These are phyloP conservation scores for Reticulitermes speratus DNA, from an alignment of 1,140 invertebrate genomes.

Conservation along the genomic window DNA sequence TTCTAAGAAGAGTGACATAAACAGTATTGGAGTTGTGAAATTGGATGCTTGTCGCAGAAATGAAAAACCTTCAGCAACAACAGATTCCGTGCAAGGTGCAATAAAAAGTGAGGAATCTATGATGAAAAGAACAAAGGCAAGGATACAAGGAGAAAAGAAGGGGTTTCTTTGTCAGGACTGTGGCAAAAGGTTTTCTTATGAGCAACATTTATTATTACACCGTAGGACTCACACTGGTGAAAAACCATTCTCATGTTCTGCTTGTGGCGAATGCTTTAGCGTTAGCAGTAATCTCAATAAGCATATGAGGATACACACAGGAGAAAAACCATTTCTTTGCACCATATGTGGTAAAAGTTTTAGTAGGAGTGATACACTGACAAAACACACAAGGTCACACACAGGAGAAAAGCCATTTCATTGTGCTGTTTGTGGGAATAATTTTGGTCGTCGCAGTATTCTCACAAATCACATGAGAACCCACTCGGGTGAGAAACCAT, in stretches of 20 bases:
- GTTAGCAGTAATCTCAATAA: conserved; percentile 60
- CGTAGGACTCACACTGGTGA: conserved; percentile 52
- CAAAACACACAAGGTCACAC: conserved; percentile 54
- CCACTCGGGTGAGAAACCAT: conserved; percentile 25
- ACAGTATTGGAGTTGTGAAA: background rate
- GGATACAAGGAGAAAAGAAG: background rate
- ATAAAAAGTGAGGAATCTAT: background rate
- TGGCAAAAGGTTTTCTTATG: conserved; percentile 19
- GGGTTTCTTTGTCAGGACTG: background rate
- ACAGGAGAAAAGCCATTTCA: conserved; percentile 59
- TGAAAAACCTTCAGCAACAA: background rate
- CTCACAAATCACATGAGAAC: conserved; percentile 23
- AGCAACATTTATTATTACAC: conserved; percentile 16
- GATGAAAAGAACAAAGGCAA: conserved; percentile 1
- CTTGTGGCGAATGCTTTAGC: conserved; percentile 50
- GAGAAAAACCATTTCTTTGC: conserved; percentile 60
- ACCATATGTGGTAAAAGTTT: conserved; percentile 54
- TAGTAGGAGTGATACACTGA: conserved; percentile 51
- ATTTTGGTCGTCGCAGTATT: background rate
- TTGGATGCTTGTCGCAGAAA: background rate
- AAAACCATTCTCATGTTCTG: conserved; percentile 63
- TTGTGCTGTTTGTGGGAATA: conserved; percentile 53
- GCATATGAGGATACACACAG: conserved; percentile 60
- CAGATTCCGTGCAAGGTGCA: background rate
- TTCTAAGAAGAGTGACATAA: background rate